Evolutionary conservation across 2,797 vertebrate genomes (phyloP), one percentile per base, ranked within the genome.

Genomic region (Helostoma temminkii): DNA sequence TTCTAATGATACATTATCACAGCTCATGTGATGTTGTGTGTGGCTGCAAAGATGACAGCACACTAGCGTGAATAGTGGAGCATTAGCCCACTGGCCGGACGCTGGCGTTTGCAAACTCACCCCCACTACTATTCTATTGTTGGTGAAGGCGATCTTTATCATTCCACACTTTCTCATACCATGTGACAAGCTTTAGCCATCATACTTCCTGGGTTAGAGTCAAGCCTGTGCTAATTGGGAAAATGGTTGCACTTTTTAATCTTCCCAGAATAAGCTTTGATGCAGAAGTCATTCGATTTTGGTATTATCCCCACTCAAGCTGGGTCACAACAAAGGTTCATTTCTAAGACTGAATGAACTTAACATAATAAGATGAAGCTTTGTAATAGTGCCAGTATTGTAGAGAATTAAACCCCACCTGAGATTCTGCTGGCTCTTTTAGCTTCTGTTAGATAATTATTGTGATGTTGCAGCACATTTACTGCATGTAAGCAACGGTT

Each of bases 111-210:
- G 36, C 50, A 61, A 76, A 67, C 75, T 59, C 66, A 10, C 36
- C 52, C 18, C 32, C 32, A 0, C 16, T 39, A 53, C 26, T 74
- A 14, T 7, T 37, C 48, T 67, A 8, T 45, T 61, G 15, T 32
- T 54, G 53, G n/a, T n/a, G n/a, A 67, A 66, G 81, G 54, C 83
- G 64, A 76, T 76, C 76, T 46, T 66, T 58, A 64, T 80, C 80
- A 43, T 65, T 66, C 54, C 65, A 46, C 57, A 56, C 50, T 83
- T 64, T 71, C 63, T 69, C 37, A 3, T 57, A 49, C 85, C 90
- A 91, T 39, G 70, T 89, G 91, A 86, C 63, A 1, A 48, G 89
- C 53, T 86, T 90, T 90, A 91, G 74, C 65, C 1, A 11, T 18
- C 47, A 66, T 3, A 15, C 57, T 50, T 59, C 59, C 39, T 14